Evolutionary conservation across 2,113 vertebrate genomes (phyloP), one percentile per base, ranked within the genome.

Genomic region (Pagrus major): DNA sequence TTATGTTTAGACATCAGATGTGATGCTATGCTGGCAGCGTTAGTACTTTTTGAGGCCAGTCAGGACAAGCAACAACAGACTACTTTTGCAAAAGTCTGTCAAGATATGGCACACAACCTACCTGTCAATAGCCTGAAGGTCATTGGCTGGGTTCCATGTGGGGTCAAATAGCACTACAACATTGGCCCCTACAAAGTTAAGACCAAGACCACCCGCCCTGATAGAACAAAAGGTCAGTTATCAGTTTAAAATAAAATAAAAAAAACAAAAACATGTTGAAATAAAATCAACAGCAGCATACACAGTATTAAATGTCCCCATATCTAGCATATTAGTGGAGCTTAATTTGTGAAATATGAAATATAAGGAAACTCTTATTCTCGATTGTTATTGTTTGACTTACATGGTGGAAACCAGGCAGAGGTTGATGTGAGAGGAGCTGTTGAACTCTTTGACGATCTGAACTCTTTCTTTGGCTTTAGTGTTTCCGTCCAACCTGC

Each of bases 91-190:
- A 51, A 21, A 47, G 8, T 18, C 6, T 61, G 14, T 8, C 2
- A 31, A 46, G 6, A 63, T 15, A 18, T 39, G 58, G 31, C 0
- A 4, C 15, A 41, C 7, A 42, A 71, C 73, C 3, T 71, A 91
- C 98, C 98, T 97, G 94, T 99, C 98, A 92, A 99, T 96, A 39
- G 98, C 98, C 89, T 99, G 98, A 78, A 99, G 97, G 91, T 99
- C 98, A 94, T 95, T 98, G 87, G 98, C 97, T 93, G 98, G 98
- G 90, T 99, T 99, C 98, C 98, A 99, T 0, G 97, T 98, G 76
- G 98, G 98, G 84, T 99, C 98, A 91, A 98, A 99, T 31, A 99
- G 87, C 80, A 99, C 94, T 64, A 99, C 98, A 73, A 98, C 92
- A 88, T 98, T 99, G 78, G 98, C 98, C 83, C 98, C 98, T 71